These are phyloP conservation scores for Drosophila sordidula DNA, from an alignment of 2,888 invertebrate species.

Conservation along the genomic window DNA sequence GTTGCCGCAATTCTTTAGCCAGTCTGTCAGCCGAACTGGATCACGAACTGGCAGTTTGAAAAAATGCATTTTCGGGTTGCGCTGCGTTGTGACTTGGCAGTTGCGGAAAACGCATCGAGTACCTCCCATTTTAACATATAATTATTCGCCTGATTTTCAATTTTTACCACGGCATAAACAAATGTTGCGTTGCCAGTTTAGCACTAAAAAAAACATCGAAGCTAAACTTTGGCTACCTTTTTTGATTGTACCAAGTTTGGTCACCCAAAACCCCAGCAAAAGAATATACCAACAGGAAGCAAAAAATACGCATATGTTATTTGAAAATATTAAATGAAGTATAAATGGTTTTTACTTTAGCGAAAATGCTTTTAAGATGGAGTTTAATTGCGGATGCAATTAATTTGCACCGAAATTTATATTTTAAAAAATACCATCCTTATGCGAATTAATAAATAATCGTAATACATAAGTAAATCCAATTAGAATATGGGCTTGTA, in stretches of 20 bases:
- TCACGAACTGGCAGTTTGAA: conserved; percentile 86
- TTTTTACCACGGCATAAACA: conserved; percentile 13
- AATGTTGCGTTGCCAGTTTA: background rate
- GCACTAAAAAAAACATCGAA: conserved; percentile 6
- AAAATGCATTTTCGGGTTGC: conserved; percentile 85
- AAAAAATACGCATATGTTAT: background rate
- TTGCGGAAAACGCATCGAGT: conserved; percentile 86
- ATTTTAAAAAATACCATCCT: background rate
- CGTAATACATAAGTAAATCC: background rate
- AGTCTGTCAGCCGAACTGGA: conserved; percentile 54
- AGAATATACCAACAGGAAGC: conserved; percentile 14
- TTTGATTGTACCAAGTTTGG: background rate
- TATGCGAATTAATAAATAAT: background rate
- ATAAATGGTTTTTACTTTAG: background rate
- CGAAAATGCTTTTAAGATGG: background rate
- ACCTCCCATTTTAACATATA: conserved; percentile 85
- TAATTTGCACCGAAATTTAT: background rate
- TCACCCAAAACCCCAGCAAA: conserved; percentile 15
- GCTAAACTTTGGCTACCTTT: conserved; percentile 10
- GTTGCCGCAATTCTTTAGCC: conserved; percentile 70
- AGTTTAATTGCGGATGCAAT: background rate
- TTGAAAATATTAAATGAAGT: too few relatives aligned
- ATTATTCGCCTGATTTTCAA: background rate
- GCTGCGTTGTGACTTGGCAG: conserved; percentile 85
- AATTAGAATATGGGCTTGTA: background rate